These are phyloP conservation scores for Palloptera scutellata DNA, from an alignment of 2,888 invertebrate species.

Conservation along the genomic window DNA sequence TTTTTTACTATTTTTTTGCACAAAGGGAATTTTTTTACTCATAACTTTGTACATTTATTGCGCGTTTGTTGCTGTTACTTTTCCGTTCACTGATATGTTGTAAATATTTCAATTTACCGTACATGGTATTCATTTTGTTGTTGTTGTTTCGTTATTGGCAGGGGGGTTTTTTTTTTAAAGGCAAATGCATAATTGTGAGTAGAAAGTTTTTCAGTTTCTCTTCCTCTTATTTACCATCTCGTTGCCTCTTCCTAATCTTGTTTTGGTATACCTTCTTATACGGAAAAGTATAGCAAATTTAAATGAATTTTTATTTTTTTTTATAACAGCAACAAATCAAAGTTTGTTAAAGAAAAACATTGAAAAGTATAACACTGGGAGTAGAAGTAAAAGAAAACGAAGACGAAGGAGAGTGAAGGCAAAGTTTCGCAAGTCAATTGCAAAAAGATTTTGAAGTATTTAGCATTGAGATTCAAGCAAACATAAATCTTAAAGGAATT, in stretches of 20 bases:
- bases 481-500: no score
- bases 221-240: no score
- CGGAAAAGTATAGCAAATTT: slow-evolving; percentile 22
- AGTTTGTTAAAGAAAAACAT: not conserved
- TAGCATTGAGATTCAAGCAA: not conserved
- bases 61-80: not conserved
- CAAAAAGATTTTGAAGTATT: not conserved
- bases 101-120: slow-evolving; percentile 17
- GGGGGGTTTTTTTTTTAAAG: no score
- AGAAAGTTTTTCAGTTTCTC: no score
- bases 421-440: not conserved
- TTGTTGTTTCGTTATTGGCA: not conserved
- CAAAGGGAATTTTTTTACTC: not conserved
- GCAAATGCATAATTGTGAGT: no score
- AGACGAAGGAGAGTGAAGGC: no score
- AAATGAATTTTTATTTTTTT: slow-evolving; percentile 17
- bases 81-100: not conserved
- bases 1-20: not conserved
- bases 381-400: not conserved
- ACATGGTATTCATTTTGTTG: not conserved
- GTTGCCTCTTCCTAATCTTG: not conserved
- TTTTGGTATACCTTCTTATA: not conserved
- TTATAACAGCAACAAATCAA: slow-evolving; percentile 17
- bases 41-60: slow-evolving; percentile 5
- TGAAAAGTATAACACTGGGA: not conserved